phyloP scores from a whole-genome alignment of 1,140 invertebrate species.

The Solen grandis region DNA sequence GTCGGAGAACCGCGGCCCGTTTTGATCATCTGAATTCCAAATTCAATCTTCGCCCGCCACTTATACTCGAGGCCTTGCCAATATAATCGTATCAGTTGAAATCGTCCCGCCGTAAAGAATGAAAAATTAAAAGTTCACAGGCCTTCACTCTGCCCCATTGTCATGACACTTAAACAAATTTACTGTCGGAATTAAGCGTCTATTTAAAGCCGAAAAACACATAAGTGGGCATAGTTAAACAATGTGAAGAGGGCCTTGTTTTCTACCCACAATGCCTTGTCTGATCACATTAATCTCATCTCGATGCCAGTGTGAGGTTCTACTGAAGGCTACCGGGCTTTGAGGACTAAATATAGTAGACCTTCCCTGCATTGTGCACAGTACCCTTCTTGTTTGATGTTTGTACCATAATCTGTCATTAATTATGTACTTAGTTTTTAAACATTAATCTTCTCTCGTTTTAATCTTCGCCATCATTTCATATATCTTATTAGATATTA shows the following conservation, averaged over 20 bases:
- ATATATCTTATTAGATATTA: too few species aligned
- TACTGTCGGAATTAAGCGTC: conserved; percentile 29
- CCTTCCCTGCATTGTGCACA: too few species aligned
- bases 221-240: conserved; percentile 39
- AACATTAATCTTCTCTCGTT: too few species aligned
- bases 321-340: too few species aligned
- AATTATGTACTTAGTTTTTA: too few species aligned
- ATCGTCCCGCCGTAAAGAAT: conserved; percentile 27
- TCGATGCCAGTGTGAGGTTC: too few species aligned
- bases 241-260: conserved; percentile 27
- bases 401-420: too few species aligned
- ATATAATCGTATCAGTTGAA: too few species aligned
- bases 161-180: conserved; percentile 39
- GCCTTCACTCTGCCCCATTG: conserved; percentile 42
- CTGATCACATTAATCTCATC: too few species aligned
- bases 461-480: too few species aligned
- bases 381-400: too few species aligned
- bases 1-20: conserved; percentile 18
- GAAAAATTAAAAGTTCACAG: conserved; percentile 46
- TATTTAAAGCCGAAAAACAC: conserved; percentile 47
- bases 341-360: too few species aligned
- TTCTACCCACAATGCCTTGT: conserved; percentile 27
- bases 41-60: conserved; percentile 3
- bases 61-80: conserved; percentile 25
- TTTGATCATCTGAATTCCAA: conserved; percentile 39